These are phyloP conservation scores for Catamblyrhynchus diadema DNA, from an alignment of 2,797 vertebrate genomes.

Conservation along the genomic window DNA sequence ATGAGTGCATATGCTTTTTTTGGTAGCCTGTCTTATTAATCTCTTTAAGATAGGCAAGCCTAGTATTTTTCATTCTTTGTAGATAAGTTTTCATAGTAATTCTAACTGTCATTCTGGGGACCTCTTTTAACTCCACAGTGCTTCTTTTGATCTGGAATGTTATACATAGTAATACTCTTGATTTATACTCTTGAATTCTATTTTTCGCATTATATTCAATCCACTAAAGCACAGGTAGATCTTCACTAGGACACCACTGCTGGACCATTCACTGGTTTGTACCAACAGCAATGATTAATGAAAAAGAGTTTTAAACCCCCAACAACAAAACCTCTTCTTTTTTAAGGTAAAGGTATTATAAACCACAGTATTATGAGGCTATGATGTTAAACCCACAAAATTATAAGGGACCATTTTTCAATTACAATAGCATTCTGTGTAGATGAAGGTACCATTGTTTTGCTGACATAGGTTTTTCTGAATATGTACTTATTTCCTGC, in stretches of 20 bases:
- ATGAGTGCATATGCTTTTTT: not conserved
- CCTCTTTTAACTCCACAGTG: not conserved
- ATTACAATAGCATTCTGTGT: not conserved
- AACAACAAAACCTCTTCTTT: not conserved
- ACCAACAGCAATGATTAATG: not conserved
- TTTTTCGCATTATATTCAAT: not conserved
- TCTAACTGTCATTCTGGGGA: not conserved
- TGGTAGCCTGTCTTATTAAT: not conserved
- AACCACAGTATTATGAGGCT: not conserved
- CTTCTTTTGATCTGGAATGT: not conserved
- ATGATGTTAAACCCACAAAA: not conserved
- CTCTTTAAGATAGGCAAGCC: not conserved
- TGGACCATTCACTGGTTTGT: not conserved
- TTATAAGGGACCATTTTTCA: not conserved
- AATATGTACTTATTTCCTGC: not conserved
- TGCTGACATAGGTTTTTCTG: not conserved
- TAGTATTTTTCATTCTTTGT: not conserved
- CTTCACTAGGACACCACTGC: not conserved
- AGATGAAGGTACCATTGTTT: not conserved
- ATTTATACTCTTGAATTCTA: not conserved
- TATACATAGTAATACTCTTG: not conserved
- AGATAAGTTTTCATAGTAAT: not conserved
- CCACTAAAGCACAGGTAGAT: not conserved
- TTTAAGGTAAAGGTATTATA: not conserved
- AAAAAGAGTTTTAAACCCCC: not conserved